Evolutionary conservation across 2,797 vertebrate species (phyloP).

Genomic region (Bradypodion ventrale): DNA sequence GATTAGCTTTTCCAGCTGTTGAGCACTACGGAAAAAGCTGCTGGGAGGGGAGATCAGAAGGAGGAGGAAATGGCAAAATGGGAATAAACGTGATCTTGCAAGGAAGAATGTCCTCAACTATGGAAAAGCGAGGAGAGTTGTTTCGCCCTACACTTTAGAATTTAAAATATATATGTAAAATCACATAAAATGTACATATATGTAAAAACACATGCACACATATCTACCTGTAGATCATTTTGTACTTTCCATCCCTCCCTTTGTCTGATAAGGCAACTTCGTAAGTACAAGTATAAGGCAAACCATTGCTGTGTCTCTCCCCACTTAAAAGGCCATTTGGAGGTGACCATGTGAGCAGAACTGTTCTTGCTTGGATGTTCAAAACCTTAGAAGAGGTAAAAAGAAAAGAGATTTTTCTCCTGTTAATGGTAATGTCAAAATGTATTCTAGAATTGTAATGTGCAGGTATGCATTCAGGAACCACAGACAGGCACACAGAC

Average conservation of each 20-base stretch:
- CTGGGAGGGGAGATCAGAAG: neutral
- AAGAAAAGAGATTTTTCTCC: neutral
- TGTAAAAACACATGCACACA: neutral
- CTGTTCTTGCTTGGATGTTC: slow-evolving; percentile 89
- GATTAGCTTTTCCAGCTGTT: slow-evolving; percentile 19
- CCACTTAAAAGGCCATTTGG: slow-evolving; percentile 85
- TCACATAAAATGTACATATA: no score
- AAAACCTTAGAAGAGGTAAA: slow-evolving; percentile 80
- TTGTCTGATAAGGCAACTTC: slow-evolving; percentile 96
- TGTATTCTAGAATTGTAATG: fast-evolving
- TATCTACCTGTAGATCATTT: slow-evolving; percentile 91
- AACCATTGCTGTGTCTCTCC: slow-evolving; percentile 84
- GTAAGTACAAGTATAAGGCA: slow-evolving; percentile 89
- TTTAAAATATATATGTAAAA: neutral
- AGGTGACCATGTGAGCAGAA: slow-evolving; percentile 88
- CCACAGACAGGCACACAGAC: neutral
- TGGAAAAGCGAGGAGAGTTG: neutral
- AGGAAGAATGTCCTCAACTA: fast-evolving
- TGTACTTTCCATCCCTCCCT: slow-evolving; percentile 94
- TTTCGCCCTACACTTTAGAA: neutral
- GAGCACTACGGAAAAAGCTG: neutral
- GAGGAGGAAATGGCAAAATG: neutral
- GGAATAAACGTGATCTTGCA: neutral
- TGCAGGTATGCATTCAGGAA: no score
- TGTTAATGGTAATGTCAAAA: slow-evolving; percentile 10